Evolutionary conservation across 2,797 vertebrate species (phyloP), one percentile per base, ranked within the genome.

Genomic region (Sandelia bainsii): DNA sequence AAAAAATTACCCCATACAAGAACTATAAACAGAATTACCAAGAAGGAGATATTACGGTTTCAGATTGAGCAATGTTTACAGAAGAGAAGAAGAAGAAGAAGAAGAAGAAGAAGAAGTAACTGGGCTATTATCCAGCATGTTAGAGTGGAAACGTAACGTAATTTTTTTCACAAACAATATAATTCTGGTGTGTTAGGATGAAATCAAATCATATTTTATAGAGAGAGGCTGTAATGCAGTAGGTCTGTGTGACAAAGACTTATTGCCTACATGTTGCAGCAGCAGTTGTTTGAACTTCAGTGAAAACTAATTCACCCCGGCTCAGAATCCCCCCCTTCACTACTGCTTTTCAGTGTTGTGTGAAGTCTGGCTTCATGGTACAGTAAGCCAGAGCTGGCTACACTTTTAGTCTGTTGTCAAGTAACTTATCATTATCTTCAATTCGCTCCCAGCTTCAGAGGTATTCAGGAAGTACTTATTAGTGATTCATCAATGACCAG

Each of bases 201-300:
- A 59, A 75, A 79, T 75, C 40, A 56, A 82, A 60, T 51, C 60
- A 60, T 13, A 10, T 57, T 23, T 39, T 13, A 13, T 23, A 19
- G 4, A 8, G 32, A 72, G 42, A 56, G 67, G 60, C 61, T 81
- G 54, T 63, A 69, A 49, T 23, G 53, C 77, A 68, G 71, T 20
- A 37, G 45, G 34, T 65, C 54, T 80, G 66, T 19, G 45, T 63
- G 75, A 50, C 60, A 73, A 63, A 70, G 72, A 72, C 29, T 70
- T 88, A 84, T 89, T 89, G 82, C 89, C 78, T 78, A 79, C 82
- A 84, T 90, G 87, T 93, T 89, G 86, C 90, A 89, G 90, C 85
- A 79, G 85, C 86, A 77, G 62, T 85, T 87, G 62, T 85, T 87
- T 86, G 79, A 88, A 90, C 81, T 83, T 87, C 86, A 77, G 56